Evolutionary conservation across 2,888 invertebrate genomes (phyloP), one percentile per base, ranked within the genome.

Genomic region (Drepanosiphum platanoidis): DNA sequence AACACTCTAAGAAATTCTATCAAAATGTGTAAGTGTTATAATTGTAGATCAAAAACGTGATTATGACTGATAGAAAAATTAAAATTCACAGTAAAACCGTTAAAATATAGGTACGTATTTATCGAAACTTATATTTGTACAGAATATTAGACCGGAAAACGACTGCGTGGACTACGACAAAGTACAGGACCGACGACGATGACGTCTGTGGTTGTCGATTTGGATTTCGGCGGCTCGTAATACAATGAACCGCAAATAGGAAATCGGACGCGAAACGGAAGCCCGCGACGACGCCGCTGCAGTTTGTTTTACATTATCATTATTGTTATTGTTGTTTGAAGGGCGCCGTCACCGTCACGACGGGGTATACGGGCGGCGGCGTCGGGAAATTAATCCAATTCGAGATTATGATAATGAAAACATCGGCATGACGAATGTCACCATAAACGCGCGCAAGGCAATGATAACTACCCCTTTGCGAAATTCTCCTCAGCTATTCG

Each of bases 321-420:
- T 39, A 39, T 74, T 46, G 58, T n/a, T 1, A 22, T 52, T 52
- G 46, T 46, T 46, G 18, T 52, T 22, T 3, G 52, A 39, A 8
- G 32, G 32, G 1, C 22, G 64, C 7, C 0, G 36, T 42, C 15
- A n/a, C 0, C 3, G 27, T 3, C 9, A 0, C 52, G 18, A 27
- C 27, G 27, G 78, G 4, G 27, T 22, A 0, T n/a, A n/a, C n/a
- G n/a, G n/a, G 68, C 1, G 46, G 18, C 8, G n/a, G n/a, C 22
- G 74, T 27, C 66, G 27, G 75, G 83, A 75, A 84, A 75, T 74
- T 84, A 84, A 84, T 84, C 68, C 75, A 27, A 84, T 77, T 84
- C 84, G 22, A 68, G 66, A 84, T 75, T 84, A 66, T 36, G 75
- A 81, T 71, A 58, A 71, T 61, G 71, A 71, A 81, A 71, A 81